A percentile compares a stretch with the other conserved stretches of the same genome.
These are phyloP conservation scores for Alethe diademata DNA, from an alignment of 2,113 vertebrate species.

Conservation along the genomic window DNA sequence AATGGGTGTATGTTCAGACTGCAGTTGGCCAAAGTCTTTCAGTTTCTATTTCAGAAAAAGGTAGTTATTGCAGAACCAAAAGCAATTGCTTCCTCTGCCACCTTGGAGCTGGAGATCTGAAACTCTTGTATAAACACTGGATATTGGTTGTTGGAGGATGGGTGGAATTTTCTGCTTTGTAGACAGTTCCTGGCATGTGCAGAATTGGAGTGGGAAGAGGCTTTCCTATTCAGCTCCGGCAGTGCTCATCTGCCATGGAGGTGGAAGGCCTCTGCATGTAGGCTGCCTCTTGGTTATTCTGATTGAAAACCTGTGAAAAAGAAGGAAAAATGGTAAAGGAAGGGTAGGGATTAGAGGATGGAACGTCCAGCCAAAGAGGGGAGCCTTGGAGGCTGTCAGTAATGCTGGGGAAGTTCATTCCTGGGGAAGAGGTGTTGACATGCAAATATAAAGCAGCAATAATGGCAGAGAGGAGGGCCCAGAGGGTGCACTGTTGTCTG, in stretches of 20 bases:
- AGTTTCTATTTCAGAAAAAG: background rate
- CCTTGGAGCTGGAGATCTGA: background rate
- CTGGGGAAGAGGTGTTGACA: background rate
- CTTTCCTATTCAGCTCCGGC: background rate
- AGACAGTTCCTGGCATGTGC: fast-evolving
- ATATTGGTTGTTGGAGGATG: background rate
- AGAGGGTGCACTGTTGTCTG: background rate
- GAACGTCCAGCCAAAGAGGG: fast-evolving
- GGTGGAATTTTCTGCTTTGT: background rate
- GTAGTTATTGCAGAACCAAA: background rate
- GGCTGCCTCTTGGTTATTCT: background rate
- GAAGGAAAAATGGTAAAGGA: background rate
- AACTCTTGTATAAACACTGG: background rate
- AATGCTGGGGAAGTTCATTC: background rate
- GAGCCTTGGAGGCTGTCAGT: background rate
- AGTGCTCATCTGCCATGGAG: fast-evolving
- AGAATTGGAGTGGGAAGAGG: background rate
- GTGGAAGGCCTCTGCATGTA: background rate
- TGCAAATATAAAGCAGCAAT: background rate
- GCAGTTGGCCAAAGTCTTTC: background rate
- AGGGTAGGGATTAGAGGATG: background rate
- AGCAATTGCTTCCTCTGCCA: background rate
- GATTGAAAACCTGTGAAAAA: background rate
- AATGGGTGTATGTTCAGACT: background rate
- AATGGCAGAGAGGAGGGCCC: background rate